Conservation (phyloP, 2,888 invertebrate genomes). For the Tenthredo distinguenda region DNA sequence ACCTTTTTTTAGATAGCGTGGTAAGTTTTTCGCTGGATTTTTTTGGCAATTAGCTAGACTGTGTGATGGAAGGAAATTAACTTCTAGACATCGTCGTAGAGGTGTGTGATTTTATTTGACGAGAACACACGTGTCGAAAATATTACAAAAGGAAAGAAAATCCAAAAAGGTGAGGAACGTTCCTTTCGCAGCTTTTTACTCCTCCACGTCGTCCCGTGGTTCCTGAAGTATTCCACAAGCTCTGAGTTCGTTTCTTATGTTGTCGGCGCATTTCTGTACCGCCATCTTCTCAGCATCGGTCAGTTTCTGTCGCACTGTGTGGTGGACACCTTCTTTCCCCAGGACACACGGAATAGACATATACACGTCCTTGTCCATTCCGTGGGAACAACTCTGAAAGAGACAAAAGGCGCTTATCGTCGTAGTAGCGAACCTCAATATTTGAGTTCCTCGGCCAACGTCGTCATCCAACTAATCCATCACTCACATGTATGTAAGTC, state of each 20-base stretch:
- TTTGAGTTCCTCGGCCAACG: conserved; percentile 40
- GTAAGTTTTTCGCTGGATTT: background rate
- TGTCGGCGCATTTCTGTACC: conserved; percentile 71
- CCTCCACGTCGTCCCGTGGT: conserved; percentile 58
- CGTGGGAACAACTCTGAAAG: conserved; percentile 75
- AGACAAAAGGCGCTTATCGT: background rate
- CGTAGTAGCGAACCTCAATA: background rate
- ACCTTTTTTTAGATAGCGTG: conserved; percentile 1
- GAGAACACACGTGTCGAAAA: background rate
- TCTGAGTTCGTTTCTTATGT: conserved; percentile 67
- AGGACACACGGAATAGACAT: conserved; percentile 81
- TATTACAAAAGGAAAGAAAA: background rate
- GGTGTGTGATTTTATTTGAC: background rate
- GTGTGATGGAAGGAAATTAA: background rate
- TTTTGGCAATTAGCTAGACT: background rate
- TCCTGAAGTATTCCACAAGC: conserved; percentile 71
- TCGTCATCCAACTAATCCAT: conserved; percentile 1
- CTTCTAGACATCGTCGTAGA: background rate
- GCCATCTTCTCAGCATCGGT: conserved; percentile 72
- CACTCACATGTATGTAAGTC: conserved; percentile 76
- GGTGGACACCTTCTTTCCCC: conserved; percentile 77
- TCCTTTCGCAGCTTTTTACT: conserved; percentile 21
- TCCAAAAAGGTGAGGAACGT: background rate
- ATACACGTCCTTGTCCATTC: conserved; percentile 81
- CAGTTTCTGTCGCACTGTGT: conserved; percentile 79